Base-by-base conservation (phyloP, 2,797 vertebrate species). In the Alca torda region DNA sequence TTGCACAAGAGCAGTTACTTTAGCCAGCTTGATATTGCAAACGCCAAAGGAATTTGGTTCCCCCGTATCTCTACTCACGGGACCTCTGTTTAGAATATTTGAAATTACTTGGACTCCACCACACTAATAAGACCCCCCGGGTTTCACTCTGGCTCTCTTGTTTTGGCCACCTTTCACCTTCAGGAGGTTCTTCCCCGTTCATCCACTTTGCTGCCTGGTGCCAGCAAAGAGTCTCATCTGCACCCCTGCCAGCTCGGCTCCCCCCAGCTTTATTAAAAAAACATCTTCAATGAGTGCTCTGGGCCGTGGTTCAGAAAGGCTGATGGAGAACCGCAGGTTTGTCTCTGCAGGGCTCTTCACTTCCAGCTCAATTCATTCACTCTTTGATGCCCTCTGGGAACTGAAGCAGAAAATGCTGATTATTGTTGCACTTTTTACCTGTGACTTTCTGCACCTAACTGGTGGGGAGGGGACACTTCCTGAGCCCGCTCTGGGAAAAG, bases 51-150 rank as follows among this genome's bases (percentile, higher is more conserved):
- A 94, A 95, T 96, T 74, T 43, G 53, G 48, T 93, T 95, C 78
- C 50, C 73, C 83, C 0, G 4, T 77, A 93, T 87, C 75, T 90
- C 94, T 76, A 5, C 94, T 89, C 93, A 67, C 1, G 2, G 79
- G 94, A 95, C 86, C 67, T 96, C 94, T 92, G 93, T 89, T 95
- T 93, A 82, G 74, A 95, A 96, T 94, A 93, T 53, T 90, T 97
- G 88, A 77, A 96, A 96, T 96, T 96, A 87, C 76, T 96, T 37
- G 80, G 78, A 90, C 80, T 94, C 78, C 60, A 72, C 67, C 33
- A 74, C 23, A 8, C 54, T 51, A 78, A n/a, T 16, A 74, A 33
- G 88, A 77, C 28, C 84, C 65, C 87, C 59, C 30, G 19, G 51
- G 61, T 78, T 89, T 89, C 53, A 26, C 60, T 73, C 61, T 31